phyloP scores from a whole-genome alignment of 2,888 invertebrate species.

The Hypselothyrea guttata region DNA sequence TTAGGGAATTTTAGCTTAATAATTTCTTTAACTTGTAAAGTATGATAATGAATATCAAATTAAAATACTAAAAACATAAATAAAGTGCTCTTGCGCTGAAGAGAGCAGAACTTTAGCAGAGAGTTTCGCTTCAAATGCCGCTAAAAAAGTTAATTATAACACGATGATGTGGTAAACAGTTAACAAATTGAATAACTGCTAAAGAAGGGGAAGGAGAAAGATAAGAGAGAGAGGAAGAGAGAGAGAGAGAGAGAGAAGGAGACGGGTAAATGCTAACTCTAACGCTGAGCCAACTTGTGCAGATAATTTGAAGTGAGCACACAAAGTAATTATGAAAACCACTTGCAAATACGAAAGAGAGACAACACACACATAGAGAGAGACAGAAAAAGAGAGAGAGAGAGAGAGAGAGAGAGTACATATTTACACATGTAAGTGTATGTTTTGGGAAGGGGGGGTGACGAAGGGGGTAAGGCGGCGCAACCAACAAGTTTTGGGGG shows the following conservation, averaged over 20 bases:
- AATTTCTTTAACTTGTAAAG: no score
- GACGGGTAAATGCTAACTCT: constrained; percentile 15
- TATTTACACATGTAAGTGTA: constrained; percentile 63
- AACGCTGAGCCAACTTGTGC: constrained; percentile 41
- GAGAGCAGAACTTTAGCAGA: no score
- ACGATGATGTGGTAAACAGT: constrained; percentile 51
- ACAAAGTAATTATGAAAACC: constrained; percentile 75
- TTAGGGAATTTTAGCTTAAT: no score
- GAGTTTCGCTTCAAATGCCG: no score
- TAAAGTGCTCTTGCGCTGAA: no score
- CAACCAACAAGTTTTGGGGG: constrained; percentile 43
- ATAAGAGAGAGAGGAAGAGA: constrained; percentile 2
- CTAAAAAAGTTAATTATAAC: constrained; percentile 37
- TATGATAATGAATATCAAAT: no score
- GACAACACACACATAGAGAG: constrained; percentile 13
- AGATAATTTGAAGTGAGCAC: constrained; percentile 62
- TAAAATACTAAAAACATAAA: no score
- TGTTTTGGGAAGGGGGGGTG: constrained; percentile 32
- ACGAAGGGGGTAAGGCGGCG: constrained; percentile 17
- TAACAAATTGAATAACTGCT: constrained; percentile 53
- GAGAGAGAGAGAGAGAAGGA: constrained; percentile 6
- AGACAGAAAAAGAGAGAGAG: constrained; percentile 5
- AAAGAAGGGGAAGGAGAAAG: not conserved
- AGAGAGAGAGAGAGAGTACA: constrained; percentile 14
- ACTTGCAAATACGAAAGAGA: constrained; percentile 66